Evolutionary conservation across 2,888 invertebrate genomes (phyloP), one percentile per base, ranked within the genome.

Genomic region (Imbricaverruca yamaguchii): DNA sequence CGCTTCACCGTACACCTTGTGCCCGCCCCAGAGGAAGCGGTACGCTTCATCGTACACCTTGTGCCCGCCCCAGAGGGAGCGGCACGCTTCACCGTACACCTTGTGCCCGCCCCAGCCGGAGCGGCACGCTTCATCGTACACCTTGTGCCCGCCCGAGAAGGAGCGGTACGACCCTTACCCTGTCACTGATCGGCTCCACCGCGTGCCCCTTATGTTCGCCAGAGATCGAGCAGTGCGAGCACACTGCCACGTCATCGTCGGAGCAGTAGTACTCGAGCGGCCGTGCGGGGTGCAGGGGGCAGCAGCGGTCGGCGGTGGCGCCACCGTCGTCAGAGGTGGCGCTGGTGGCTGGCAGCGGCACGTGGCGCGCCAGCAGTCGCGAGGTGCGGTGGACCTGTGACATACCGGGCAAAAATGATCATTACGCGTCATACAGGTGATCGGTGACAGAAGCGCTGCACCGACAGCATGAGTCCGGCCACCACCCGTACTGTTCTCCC

Each of bases 261-360:
- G 55, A 23, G 55, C 74, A 74, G 74, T 55, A 74, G 74, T 74
- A 74, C 55, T 74, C 74, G 18, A 74, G 74, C 53, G 74, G 74
- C 39, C 74, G 74, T 53, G 21, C 55, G 21, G 7, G 23, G 55
- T 74, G 74, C 21, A 74, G 74, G 11, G 18, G 53, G 55, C 74
- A 74, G 74, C 74, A 74, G 15, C 55, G 74, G 0, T 4, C 53
- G 9, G 53, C 55, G 23, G 12, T 21, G 67, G 74, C 55, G 74
- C 23, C 74, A 23, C 74, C 53, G 12, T 23, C 15, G 53, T 55
- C 74, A 10, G 10, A 0, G 10, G 21, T 9, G 18, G 7, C 12
- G 74, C 21, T 55, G 53, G 9, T 55, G 53, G 55, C 6, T 15
- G 53, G 55, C 7, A 53, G 74, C 18, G 74, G 15, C 18, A 55